A percentile compares a stretch with the other conserved stretches of the same genome.
phyloP scores from a whole-genome alignment of 2,888 invertebrate species.

The Agonopterix heracliana region DNA sequence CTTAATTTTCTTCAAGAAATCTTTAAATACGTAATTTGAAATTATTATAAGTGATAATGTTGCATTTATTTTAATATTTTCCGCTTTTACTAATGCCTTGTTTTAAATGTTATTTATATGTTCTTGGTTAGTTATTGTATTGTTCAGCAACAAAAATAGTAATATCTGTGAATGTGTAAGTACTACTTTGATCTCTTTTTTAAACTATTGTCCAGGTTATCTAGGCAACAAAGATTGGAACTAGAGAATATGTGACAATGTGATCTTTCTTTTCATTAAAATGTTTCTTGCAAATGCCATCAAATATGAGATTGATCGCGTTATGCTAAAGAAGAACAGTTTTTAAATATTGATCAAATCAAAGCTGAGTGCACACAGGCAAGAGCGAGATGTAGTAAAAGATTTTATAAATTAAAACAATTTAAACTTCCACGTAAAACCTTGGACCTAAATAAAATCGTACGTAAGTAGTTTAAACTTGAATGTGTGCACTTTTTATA shows the following conservation, averaged over 20 bases:
- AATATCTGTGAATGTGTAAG: no score
- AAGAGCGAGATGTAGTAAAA: not conserved
- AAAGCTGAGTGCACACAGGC: conserved; percentile 5
- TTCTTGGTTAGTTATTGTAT: no score
- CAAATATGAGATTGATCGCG: no score
- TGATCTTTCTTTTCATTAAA: not conserved
- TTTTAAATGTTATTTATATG: no score
- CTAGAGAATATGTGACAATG: no score
- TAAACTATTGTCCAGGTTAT: no score
- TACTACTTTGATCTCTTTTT: no score
- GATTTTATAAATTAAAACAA: not conserved
- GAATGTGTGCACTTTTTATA: conserved; percentile 3
- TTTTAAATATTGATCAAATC: not conserved
- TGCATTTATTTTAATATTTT: conserved; percentile 1
- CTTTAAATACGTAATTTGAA: not conserved
- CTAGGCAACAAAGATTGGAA: no score
- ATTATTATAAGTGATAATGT: not conserved
- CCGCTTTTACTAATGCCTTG: no score
- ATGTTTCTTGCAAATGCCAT: not conserved
- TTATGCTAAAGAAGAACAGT: not conserved
- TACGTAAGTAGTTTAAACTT: not conserved
- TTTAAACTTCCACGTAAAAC: conserved; percentile 1
- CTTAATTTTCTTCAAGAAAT: not conserved
- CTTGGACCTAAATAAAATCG: not conserved
- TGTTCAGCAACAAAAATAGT: no score